A percentile compares a stretch with the other conserved stretches of the same genome.
phyloP scores from a whole-genome alignment of 2,113 vertebrate genomes.

The Tachysurus fulvidraco region DNA sequence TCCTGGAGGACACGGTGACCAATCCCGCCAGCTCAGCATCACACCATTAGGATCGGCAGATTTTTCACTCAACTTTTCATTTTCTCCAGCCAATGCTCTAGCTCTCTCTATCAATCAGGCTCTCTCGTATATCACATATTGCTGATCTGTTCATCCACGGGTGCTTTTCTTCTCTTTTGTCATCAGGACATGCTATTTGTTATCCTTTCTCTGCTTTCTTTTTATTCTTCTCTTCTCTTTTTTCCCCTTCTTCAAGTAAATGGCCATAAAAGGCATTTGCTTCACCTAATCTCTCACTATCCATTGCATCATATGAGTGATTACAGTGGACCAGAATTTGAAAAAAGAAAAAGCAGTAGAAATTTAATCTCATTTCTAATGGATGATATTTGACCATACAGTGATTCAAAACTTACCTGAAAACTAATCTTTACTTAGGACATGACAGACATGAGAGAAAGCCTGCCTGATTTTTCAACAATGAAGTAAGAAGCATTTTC shows the following conservation, averaged over 20 bases:
- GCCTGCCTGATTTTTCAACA: neutral
- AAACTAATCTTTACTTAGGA: neutral
- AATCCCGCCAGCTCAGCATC: slow-evolving; percentile 44
- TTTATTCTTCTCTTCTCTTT: neutral
- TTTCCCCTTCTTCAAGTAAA: neutral
- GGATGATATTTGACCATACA: neutral
- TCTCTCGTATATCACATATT: slow-evolving; percentile 5
- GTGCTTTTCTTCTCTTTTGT: slow-evolving; percentile 16
- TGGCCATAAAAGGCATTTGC: neutral
- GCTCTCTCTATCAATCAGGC: neutral
- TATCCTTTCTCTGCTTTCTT: slow-evolving; percentile 13
- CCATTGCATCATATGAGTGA: slow-evolving; percentile 13
- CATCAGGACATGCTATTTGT: slow-evolving; percentile 21
- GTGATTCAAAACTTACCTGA: neutral
- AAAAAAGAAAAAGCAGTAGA: neutral
- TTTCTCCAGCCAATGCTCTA: slow-evolving; percentile 27
- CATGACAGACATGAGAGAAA: neutral
- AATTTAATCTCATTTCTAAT: neutral
- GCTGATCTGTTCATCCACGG: slow-evolving; percentile 17
- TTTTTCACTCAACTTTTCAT: slow-evolving; percentile 30
- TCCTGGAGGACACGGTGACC: slow-evolving; percentile 30
- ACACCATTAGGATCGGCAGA: slow-evolving; percentile 36
- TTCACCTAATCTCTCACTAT: neutral
- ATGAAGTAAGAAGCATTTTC: neutral
- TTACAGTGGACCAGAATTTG: neutral